Percentiles rank a stretch among this genome's conserved stretches.
These are phyloP conservation scores for Merops nubicus DNA, from an alignment of 2,113 vertebrate genomes.

Conservation along the genomic window DNA sequence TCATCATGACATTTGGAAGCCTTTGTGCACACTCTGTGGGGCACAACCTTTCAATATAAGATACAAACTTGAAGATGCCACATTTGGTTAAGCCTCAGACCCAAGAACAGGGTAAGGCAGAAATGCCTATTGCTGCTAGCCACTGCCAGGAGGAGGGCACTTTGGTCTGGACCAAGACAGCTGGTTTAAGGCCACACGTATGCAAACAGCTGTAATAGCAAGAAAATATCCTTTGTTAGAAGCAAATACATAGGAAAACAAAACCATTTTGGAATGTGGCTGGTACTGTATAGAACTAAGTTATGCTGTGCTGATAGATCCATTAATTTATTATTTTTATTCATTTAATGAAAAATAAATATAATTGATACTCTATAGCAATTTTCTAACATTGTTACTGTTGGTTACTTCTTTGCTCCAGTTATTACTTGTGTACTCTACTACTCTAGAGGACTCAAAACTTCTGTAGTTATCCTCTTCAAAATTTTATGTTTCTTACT, in stretches of 20 bases:
- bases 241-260: not conserved
- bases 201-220: not conserved
- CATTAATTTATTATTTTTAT: not conserved
- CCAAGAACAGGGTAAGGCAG: not conserved
- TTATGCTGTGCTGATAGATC: not conserved
- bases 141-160: not conserved
- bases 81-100: not conserved
- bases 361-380: not conserved
- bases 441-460: not conserved
- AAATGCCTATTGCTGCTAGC: not conserved
- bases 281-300: not conserved
- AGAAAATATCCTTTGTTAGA: not conserved
- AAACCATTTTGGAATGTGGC: not conserved
- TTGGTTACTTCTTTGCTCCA: not conserved
- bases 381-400: not conserved
- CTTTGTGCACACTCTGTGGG: not conserved
- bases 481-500: not conserved
- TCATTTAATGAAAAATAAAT: not conserved
- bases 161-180: not conserved
- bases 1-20: not conserved
- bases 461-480: not conserved
- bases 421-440: not conserved
- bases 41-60: not conserved
- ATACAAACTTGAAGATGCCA: not conserved
- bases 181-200: not conserved